These are phyloP conservation scores for Cebus imitator DNA, from an alignment of 2,113 vertebrate species.

Conservation along the genomic window DNA sequence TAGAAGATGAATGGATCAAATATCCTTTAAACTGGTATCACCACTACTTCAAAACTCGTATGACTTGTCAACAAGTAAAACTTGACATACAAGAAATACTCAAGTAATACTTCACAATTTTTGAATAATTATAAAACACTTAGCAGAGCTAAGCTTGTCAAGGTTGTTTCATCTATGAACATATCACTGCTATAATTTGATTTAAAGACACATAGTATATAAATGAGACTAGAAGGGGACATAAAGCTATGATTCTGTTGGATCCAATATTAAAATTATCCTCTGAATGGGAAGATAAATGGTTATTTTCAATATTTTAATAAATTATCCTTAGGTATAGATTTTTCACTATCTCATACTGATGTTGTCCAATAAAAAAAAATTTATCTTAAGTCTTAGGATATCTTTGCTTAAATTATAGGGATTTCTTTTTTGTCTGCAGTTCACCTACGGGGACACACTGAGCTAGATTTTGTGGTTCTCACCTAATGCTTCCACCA, in stretches of 20 bases:
- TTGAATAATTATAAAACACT: conserved; percentile 27
- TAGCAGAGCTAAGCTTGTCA: neutral
- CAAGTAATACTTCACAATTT: conserved; percentile 41
- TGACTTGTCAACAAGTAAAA: neutral
- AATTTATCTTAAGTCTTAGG: conserved; percentile 39
- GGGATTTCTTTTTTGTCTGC: neutral
- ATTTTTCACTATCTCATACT: conserved; percentile 33
- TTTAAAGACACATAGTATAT: conserved; percentile 23
- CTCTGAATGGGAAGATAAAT: neutral
- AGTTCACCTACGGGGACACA: conserved; percentile 35
- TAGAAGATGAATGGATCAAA: conserved; percentile 72
- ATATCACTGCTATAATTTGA: neutral
- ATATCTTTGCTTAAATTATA: conserved; percentile 60
- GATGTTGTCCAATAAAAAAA: conserved; percentile 39
- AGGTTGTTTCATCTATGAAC: neutral
- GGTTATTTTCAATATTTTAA: conserved; percentile 54
- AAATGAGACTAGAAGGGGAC: neutral
- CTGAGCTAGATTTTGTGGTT: conserved; percentile 54
- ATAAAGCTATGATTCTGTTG: neutral
- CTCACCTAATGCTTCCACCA: conserved; percentile 12
- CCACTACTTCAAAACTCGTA: neutral
- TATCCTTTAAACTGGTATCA: neutral
- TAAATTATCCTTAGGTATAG: conserved; percentile 52
- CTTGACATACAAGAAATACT: neutral
- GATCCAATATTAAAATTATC: conserved; percentile 26